Evolutionary conservation across 1,140 invertebrate species (phyloP).

Genomic region (Cardiocondyla obscurior): DNA sequence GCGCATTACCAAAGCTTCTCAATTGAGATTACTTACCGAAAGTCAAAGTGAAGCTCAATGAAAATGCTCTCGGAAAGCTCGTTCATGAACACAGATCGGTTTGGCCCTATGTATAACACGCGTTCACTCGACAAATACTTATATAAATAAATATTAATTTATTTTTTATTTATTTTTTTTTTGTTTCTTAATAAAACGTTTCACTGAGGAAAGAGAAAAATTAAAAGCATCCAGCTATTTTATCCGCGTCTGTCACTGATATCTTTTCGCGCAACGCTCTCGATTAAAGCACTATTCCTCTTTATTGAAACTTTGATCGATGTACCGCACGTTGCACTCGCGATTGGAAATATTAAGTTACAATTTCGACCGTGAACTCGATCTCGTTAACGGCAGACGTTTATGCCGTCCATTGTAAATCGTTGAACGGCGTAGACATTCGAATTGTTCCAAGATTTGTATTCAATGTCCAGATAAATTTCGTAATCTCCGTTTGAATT

Average conservation of each 20-base stretch:
- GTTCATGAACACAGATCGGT: not conserved
- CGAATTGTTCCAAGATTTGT: constrained; percentile 6
- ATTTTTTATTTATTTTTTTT: too few species aligned
- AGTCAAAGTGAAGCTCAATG: not conserved
- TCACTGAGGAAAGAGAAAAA: not conserved
- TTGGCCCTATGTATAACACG: not conserved
- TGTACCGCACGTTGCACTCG: not conserved
- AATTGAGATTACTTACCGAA: constrained; percentile 11
- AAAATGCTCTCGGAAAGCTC: not conserved
- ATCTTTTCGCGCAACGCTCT: not conserved
- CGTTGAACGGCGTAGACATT: not conserved
- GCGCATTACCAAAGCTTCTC: not conserved
- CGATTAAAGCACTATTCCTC: not conserved
- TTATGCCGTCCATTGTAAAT: not conserved
- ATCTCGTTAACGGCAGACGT: not conserved
- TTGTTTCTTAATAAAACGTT: not conserved
- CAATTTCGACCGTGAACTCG: not conserved
- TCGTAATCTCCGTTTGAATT: not conserved
- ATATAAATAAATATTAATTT: not conserved
- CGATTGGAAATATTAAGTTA: not conserved
- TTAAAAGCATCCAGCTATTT: constrained; percentile 8
- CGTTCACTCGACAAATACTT: not conserved
- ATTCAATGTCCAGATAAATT: not conserved
- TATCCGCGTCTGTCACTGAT: not conserved
- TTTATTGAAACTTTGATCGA: not conserved